Evolutionary conservation across 1,140 invertebrate genomes (phyloP).

Genomic region (Bombus cullumanus): DNA sequence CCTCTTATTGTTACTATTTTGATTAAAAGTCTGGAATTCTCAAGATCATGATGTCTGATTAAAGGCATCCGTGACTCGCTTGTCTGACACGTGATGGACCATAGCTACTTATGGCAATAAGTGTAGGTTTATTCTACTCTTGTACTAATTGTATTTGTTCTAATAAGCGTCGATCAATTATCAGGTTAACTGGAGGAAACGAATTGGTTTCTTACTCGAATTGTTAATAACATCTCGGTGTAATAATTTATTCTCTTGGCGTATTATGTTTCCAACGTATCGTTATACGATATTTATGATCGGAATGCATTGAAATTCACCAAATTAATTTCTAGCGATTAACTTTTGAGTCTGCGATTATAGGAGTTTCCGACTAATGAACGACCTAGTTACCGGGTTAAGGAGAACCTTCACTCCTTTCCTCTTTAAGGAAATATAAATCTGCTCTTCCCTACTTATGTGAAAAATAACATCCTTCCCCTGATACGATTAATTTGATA

Average conservation of each 20-base stretch:
- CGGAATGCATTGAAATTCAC: neutral
- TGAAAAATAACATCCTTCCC: neutral
- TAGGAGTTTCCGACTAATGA: neutral
- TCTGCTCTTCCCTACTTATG: neutral
- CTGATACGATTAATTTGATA: neutral
- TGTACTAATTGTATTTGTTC: too few relatives aligned
- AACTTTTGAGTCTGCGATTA: neutral
- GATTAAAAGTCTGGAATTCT: neutral
- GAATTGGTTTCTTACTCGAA: neutral
- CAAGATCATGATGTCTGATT: neutral
- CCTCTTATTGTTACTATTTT: fast-evolving
- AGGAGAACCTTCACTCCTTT: neutral
- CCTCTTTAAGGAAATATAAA: neutral
- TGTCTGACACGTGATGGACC: neutral
- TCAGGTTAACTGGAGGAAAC: neutral
- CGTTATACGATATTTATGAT: neutral
- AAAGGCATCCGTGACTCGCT: fast-evolving
- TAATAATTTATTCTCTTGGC: neutral
- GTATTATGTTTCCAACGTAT: too few relatives aligned
- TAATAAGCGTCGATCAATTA: too few relatives aligned
- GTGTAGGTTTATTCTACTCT: fast-evolving
- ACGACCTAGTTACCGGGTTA: neutral
- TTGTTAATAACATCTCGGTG: too few relatives aligned
- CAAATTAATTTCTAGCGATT: neutral
- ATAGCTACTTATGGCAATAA: neutral